Base-by-base conservation (phyloP, 2,888 invertebrate genomes). In the Escarpia spicata region DNA sequence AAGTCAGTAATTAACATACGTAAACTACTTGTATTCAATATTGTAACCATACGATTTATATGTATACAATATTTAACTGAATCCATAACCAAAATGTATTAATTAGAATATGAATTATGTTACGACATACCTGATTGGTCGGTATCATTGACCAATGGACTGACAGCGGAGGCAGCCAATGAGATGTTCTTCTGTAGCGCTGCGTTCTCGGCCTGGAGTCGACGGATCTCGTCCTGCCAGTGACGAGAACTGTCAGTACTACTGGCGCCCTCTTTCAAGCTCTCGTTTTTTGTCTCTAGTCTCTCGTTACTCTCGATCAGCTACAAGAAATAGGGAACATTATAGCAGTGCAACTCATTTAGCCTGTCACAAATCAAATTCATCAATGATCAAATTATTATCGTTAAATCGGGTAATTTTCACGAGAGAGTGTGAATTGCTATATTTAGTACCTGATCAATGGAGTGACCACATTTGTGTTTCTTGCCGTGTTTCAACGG, bases 221-320 rank as follows among this genome's bases (percentile, higher is more conserved):
- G 94, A 45, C 96, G 94, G 52, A 96, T 93, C 92, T 96, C 96
- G 94, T 96, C 95, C 91, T 95, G 95, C 0, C 95, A 93, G 26
- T 93, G 93, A n/a, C 58, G 89, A 43, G 91, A 91, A 15, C 94
- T 93, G 15, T 93, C 91, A 43, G 89, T 52, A 43, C 31, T 31
- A n/a, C n/a, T 90, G 3, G 92, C 93, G 93, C 95, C n/a, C 93
- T 95, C 92, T 95, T 96, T 95, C 93, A 96, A 31, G 93, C 95
- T 93, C 93, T 95, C 93, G 93, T 96, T 92, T 94, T 96, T 95
- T 93, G 96, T 95, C 95, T 97, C 96, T 93, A 97, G 94, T 93
- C 96, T 95, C 94, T 97, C 96, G 96, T 97, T 96, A 93, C 95
- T 95, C 92, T 96, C 93, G 92, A 97, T 96, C 94, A 97, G 94